phyloP scores from a whole-genome alignment of 2,797 vertebrate genomes.

The Tokudaia tokunoshimensis region DNA sequence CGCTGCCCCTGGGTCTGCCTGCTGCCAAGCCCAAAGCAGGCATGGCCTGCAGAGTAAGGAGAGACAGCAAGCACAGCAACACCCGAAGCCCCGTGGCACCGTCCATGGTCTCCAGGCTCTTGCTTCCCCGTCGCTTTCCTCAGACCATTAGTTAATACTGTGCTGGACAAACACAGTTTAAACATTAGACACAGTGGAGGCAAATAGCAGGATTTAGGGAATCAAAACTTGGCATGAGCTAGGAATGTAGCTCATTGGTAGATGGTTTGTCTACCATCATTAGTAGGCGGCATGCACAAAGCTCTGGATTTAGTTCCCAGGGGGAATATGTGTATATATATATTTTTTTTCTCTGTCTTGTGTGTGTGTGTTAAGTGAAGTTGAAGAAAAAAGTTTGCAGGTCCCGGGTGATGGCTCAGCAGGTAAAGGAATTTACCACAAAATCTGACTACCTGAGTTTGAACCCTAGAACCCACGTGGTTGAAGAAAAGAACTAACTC shows the following conservation, averaged over 20 bases:
- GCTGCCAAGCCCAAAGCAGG: conserved; percentile 70
- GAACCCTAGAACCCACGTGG: neutral
- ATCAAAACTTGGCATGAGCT: neutral
- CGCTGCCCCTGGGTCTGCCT: conserved; percentile 77
- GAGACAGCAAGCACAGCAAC: conserved; percentile 76
- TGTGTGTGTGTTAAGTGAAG: neutral
- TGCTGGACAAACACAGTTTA: conserved; percentile 82
- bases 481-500: neutral
- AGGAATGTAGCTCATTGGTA: neutral
- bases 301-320: neutral
- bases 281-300: neutral
- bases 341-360: too few species aligned
- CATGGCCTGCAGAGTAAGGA: conserved; percentile 73
- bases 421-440: neutral
- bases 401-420: neutral
- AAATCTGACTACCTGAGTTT: neutral
- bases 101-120: neutral
- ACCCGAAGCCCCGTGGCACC: conserved; percentile 78
- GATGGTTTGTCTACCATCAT: neutral
- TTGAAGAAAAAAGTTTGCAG: too few species aligned
- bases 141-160: conserved; percentile 81
- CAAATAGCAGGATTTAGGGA: conserved; percentile 68
- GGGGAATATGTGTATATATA: neutral
- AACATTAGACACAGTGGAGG: conserved; percentile 81
- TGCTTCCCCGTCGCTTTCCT: conserved; percentile 74